phyloP scores from a whole-genome alignment of 2,888 invertebrate genomes.

The Hypomecis punctinalis region DNA sequence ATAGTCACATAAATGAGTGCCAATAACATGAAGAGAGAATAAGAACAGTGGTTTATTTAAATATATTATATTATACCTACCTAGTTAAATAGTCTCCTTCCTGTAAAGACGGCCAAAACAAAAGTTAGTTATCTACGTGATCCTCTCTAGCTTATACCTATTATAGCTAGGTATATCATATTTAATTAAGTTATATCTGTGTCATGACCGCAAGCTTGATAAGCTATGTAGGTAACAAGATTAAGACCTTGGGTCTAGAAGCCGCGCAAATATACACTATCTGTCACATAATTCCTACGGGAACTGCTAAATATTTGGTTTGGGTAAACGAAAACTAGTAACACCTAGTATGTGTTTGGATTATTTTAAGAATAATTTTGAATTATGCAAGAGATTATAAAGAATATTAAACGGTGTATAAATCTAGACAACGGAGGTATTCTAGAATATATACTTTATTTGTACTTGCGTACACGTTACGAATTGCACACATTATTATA shows the following conservation, averaged over 20 bases:
- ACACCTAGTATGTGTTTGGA: not conserved
- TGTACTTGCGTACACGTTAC: too few relatives aligned
- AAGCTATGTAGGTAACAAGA: slow-evolving; percentile 14
- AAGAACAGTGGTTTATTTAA: too few relatives aligned
- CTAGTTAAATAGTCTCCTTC: too few relatives aligned
- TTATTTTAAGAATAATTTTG: not conserved
- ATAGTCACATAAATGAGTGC: too few relatives aligned
- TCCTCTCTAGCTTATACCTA: not conserved
- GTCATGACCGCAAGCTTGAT: slow-evolving; percentile 12
- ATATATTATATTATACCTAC: too few relatives aligned
- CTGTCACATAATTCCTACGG: slow-evolving; percentile 11
- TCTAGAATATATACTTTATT: too few relatives aligned
- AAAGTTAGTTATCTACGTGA: not conserved
- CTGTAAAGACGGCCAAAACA: too few relatives aligned
- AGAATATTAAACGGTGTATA: too few relatives aligned
- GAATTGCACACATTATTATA: too few relatives aligned
- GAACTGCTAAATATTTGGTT: slow-evolving; percentile 11
- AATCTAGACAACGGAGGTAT: too few relatives aligned
- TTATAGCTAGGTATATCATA: not conserved
- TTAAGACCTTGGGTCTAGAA: slow-evolving; percentile 13
- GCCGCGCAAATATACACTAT: slow-evolving; percentile 8
- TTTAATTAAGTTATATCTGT: slow-evolving; percentile 1
- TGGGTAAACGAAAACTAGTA: not conserved
- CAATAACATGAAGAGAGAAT: too few relatives aligned
- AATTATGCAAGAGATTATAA: too few relatives aligned